Base-by-base conservation (phyloP, 2,113 vertebrate species). In the Tenebrosternarchus preto region DNA sequence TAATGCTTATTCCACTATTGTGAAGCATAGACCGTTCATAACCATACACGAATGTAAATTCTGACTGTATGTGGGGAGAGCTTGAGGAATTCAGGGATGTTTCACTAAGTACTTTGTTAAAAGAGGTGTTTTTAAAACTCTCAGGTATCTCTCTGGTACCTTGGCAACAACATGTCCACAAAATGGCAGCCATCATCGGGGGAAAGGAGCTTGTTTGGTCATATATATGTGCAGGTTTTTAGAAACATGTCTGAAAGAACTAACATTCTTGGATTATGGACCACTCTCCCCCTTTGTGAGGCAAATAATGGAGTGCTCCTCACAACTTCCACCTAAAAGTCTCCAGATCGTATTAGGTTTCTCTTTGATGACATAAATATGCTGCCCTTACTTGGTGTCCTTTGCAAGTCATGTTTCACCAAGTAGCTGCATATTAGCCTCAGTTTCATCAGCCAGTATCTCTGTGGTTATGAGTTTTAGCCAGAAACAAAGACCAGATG, bases 401-500 rank as follows among this genome's bases (percentile, higher is more conserved):
- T n/a, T 33, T 17, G 61, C 24, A 17, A 29, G 61, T 64, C 61
- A 15, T 12, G 25, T 16, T 29, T 64, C 61, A 29, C 61, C 11
- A 20, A 29, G 61, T 12, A 20, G 63, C 16, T 29, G 29, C 17
- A 12, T n/a, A 31, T 39, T 36, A 68, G 64, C 20, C 33, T 9
- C 64, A 39, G 31, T 68, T 31, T 68, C 64, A 68, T 68, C 33
- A 68, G 64, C 64, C 31, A 19, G 22, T 68, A 39, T 68, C 43
- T 50, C 7, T 50, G 43, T 50, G 43, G 43, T 68, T 36, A 36
- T 68, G 31, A 36, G 17, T 22, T 68, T 68, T 39, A 39, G 64
- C 64, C 64, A 22, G 20, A 17, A 68, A 82, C 74, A 60, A 77
- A 61, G 84, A 89, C 86, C 90, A 92, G 91, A 92, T 90, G 90